Evolutionary conservation across 1,140 invertebrate genomes (phyloP), one percentile per base, ranked within the genome.

Genomic region (Lucilia sericata): DNA sequence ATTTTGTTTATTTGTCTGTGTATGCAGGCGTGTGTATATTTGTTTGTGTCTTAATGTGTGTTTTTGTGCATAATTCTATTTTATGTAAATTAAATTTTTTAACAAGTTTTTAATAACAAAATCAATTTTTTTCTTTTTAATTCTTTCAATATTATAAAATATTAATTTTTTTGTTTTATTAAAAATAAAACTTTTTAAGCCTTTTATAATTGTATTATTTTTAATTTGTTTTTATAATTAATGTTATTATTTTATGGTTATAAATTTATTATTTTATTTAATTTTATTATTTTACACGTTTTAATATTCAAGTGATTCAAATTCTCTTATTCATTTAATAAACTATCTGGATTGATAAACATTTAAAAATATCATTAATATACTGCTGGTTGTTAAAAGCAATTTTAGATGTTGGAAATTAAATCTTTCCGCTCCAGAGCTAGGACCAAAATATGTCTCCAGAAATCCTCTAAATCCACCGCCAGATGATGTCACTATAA

Each of bases 401-500:
- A 19, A 2, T 47, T 19, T 4, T 9, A 78, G 75, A 70, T 21
- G 51, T 49, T 19, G n/a, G 36, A 19, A 14, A 80, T 25, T 80
- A 21, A 12, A 49, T 19, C 21, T 80, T 51, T n/a, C 17, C 21
- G 76, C 76, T 25, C 42, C 42, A 3, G 76, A 80, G 10, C n/a
- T 80, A 5, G 76, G 76, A 7, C 76, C 76, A 80, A 80, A 80
- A 51, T 80, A 80, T 2, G 76, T 49, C 47, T 80, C 76, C 36
- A 80, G 14, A 80, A 80, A 80, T 25, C 76, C 76, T 21, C 42
- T 47, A 25, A 80, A 80, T 8, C 76, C 76, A 4, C 76, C 76
- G 12, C 42, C 76, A 21, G 76, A 80, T 21, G 76, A 80, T 21
- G 76, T 80, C 19, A 80, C 76, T 80, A 30, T 0, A 80, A 80